Evolutionary conservation across 2,797 vertebrate genomes (phyloP).

Genomic region (Syndactyla subalaris): DNA sequence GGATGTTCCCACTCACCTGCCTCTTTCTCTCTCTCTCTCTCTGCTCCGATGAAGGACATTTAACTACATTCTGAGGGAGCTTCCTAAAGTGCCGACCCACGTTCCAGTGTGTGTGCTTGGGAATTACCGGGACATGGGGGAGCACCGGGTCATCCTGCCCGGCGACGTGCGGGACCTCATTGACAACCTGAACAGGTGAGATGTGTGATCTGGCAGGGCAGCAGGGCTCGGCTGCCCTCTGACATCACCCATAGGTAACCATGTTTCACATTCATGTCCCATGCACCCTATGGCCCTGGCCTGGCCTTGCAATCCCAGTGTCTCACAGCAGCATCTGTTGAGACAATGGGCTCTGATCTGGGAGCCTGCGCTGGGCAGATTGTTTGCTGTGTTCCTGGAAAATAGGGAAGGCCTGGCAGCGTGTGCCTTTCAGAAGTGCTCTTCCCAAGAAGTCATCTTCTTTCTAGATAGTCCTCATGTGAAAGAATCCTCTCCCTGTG

Average conservation of each 20-base stretch:
- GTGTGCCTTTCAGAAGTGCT: background rate
- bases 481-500: background rate
- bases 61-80: conserved; percentile 93
- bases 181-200: conserved; percentile 89
- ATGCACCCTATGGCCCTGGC: background rate
- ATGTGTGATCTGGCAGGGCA: background rate
- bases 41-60: conserved; percentile 86
- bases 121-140: conserved; percentile 97
- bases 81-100: conserved; percentile 94
- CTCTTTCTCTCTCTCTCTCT: background rate
- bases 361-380: background rate
- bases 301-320: background rate
- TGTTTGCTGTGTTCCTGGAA: background rate
- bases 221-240: background rate
- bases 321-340: background rate
- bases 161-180: conserved; percentile 92
- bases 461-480: background rate
- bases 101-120: conserved; percentile 96
- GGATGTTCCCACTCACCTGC: background rate
- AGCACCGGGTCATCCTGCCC: conserved; percentile 93
- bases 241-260: accelerated
- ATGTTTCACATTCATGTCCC: accelerated
- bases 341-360: accelerated
- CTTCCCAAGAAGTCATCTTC: background rate
- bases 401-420: background rate